phyloP scores from a whole-genome alignment of 1,140 invertebrate species.

The Hycleus cichorii region DNA sequence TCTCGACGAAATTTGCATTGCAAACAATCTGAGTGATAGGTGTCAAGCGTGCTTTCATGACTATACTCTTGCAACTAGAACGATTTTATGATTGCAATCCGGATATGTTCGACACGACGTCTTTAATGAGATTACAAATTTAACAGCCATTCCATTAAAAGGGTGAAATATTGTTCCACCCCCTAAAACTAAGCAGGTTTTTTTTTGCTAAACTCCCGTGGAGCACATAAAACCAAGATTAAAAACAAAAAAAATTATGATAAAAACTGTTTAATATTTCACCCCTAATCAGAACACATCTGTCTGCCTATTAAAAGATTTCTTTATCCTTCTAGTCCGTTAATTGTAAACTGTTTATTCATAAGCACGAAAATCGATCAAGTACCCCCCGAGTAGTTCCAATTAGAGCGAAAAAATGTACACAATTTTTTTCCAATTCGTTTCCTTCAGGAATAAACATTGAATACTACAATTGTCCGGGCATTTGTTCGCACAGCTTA shows the following conservation, averaged over 20 bases:
- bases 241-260: slow-evolving; percentile 7
- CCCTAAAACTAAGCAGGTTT: too few relatives aligned
- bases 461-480: neutral
- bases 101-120: too few relatives aligned
- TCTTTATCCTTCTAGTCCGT: slow-evolving; percentile 5
- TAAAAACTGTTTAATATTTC: slow-evolving; percentile 8
- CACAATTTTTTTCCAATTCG: neutral
- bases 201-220: too few relatives aligned
- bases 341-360: slow-evolving; percentile 8
- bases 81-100: too few relatives aligned
- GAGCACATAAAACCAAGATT: neutral
- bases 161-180: too few relatives aligned
- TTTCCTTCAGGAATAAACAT: neutral
- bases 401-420: neutral
- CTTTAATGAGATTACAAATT: too few relatives aligned
- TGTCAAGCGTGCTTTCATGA: slow-evolving; percentile 29
- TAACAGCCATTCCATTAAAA: too few relatives aligned
- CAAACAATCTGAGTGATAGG: slow-evolving; percentile 35
- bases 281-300: slow-evolving; percentile 10
- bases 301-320: slow-evolving; percentile 5
- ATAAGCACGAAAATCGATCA: slow-evolving; percentile 10
- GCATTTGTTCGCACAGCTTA: neutral
- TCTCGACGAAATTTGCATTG: slow-evolving; percentile 30
- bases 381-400: neutral
- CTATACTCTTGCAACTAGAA: neutral